A percentile compares a stretch with the other conserved stretches of the same genome.
Conservation (phyloP, 2,888 invertebrate species). For the Pheosia gnoma region DNA sequence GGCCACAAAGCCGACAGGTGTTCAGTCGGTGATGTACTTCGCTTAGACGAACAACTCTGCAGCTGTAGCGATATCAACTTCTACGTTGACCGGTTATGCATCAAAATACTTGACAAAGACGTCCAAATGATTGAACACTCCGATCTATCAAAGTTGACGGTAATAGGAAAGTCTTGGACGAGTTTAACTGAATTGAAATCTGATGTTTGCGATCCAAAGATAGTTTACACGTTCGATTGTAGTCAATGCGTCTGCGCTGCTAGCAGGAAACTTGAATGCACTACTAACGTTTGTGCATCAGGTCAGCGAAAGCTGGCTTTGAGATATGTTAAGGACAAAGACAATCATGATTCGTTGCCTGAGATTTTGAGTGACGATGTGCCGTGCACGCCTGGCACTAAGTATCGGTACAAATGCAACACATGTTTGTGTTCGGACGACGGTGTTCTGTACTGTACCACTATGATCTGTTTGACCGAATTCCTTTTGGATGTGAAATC, state of each 20-base stretch:
- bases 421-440: constrained; percentile 49
- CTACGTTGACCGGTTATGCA: constrained; percentile 56
- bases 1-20: constrained; percentile 51
- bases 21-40: constrained; percentile 49
- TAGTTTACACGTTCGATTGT: constrained; percentile 48
- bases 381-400: constrained; percentile 47
- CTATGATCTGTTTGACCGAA: constrained; percentile 55
- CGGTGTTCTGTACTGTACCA: constrained; percentile 46
- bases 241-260: constrained; percentile 48
- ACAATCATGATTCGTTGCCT: not conserved
- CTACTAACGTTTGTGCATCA: constrained; percentile 31
- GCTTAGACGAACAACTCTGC: constrained; percentile 49
- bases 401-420: constrained; percentile 56
- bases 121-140: constrained; percentile 37
- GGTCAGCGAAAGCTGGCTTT: constrained; percentile 2
- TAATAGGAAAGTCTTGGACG: constrained; percentile 29
- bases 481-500: constrained; percentile 30
- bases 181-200: constrained; percentile 13
- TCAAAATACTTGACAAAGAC: constrained; percentile 29
- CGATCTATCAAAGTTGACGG: constrained; percentile 34
- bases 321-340: constrained; percentile 11
- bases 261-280: constrained; percentile 31
- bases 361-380: constrained; percentile 16
- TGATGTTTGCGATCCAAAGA: constrained; percentile 13
- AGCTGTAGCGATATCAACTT: constrained; percentile 54